Evolutionary conservation across 2,797 vertebrate genomes (phyloP), one percentile per base, ranked within the genome.

Genomic region (Pseudochirops cupreus): DNA sequence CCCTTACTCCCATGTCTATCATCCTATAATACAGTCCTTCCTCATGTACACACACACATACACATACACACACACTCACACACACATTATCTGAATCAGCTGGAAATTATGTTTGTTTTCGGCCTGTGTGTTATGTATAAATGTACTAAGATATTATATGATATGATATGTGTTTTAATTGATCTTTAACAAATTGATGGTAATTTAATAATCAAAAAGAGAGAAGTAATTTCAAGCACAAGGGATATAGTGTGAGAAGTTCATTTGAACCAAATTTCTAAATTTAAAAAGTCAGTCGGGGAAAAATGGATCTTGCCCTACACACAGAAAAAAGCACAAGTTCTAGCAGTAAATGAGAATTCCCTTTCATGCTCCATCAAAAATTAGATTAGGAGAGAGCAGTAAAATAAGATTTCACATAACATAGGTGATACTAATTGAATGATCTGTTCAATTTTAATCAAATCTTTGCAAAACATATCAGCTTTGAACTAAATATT

Each of bases 401-500:
- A 67, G 12, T 26, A 26, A 52, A 59, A 96, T 93, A 62, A 52
- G 5, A 90, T 87, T 62, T 87, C 4, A 46, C 0, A 39, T 56
- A 56, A 91, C 5, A 57, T 10, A 10, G 1, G 16, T 59, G n/a
- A 31, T 14, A 94, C 26, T n/a, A 74, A 82, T 82, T 62, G 74
- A 18, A 95, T 28, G 9, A 55, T 52, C 10, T 74, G 9, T 4
- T 93, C 4, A 91, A 59, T 92, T 91, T 91, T 95, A 94, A 62
- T 91, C 59, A 93, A 0, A 16, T 1, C 5, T 46, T 58, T 74
- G 33, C 62, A 67, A 96, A 92, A 93, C 16, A 28, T 67, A 16
- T 82, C 46, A 92, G 0, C 5, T 62, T 52, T 16, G 94, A 67
- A 7, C 33, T 94, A 92, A 96, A 92, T 95, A 87, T 92, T 93